Evolutionary conservation across 2,113 vertebrate genomes (phyloP), one percentile per base, ranked within the genome.

Genomic region (Guaruba guarouba): DNA sequence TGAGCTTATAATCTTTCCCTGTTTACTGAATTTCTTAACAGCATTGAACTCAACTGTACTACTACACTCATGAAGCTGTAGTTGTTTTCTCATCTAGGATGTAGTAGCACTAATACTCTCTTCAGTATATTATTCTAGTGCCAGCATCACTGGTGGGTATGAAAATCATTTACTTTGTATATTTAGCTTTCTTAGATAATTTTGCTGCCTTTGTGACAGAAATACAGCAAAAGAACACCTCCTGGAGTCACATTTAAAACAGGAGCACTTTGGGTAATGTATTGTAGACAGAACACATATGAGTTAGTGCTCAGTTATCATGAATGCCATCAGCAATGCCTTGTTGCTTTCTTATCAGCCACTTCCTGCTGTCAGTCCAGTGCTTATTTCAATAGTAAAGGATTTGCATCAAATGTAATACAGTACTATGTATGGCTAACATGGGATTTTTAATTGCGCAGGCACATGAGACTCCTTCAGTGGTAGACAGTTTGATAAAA

Each of bases 401-500:
- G 97, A 98, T 98, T 99, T 99, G 96, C 98, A 98, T 98, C 97
- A 97, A 98, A 97, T 97, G 97, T 97, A 96, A 95, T 97, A 97
- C 95, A 97, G 96, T 95, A 93, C 98, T 98, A 96, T 95, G 96
- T 96, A 90, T 95, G 95, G 96, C 96, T 94, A 97, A 97, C 96
- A 80, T 92, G 82, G n/a, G 70, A 94, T 59, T 98, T 98, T 98
- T 99, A 99, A 99, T 99, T 99, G 98, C 98, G 96, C 96, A 97
- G 97, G 97, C 98, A 95, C 97, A 96, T 90, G 97, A 98, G 94
- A 97, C 97, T 98, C 97, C 97, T 98, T 97, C 98, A 98, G 98
- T 98, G 98, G 98, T 98, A 98, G 98, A 95, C 97, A 97, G 97
- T 98, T 98, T 98, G 98, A 98, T 98, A 98, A 98, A 98, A 97